Evolutionary conservation across 2,797 vertebrate genomes (phyloP).

Genomic region (Parauchenoglanis punctatus): DNA sequence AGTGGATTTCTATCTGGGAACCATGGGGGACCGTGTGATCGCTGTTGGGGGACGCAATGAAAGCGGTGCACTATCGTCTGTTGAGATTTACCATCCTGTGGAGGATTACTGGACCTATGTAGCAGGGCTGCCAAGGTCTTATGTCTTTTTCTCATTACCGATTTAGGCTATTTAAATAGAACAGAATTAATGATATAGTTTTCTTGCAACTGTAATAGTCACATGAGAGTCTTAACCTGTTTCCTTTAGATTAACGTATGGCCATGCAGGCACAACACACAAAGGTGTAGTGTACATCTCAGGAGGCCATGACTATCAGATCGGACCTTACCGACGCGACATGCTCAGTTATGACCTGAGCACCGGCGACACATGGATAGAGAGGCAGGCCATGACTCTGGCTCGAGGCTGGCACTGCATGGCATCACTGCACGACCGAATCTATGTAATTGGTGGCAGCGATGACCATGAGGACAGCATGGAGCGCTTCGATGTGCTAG

Average conservation of each 20-base stretch:
- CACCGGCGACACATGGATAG: constrained; percentile 78
- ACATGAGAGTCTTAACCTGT: neutral
- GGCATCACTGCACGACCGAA: constrained; percentile 85
- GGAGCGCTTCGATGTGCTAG: constrained; percentile 90
- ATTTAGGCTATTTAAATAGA: neutral
- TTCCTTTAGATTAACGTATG: constrained; percentile 84
- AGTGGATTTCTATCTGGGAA: constrained; percentile 91
- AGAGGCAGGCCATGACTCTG: constrained; percentile 84
- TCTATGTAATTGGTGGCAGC: constrained; percentile 91
- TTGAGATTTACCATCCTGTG: constrained; percentile 87
- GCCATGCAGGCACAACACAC: constrained; percentile 89
- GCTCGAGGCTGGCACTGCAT: constrained; percentile 96
- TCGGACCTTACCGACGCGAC: constrained; percentile 89
- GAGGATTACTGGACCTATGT: constrained; percentile 90
- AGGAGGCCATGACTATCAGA: constrained; percentile 92
- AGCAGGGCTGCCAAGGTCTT: constrained; percentile 86
- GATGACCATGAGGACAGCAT: constrained; percentile 88
- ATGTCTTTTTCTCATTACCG: neutral
- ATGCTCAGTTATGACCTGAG: constrained; percentile 87
- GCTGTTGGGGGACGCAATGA: constrained; percentile 94
- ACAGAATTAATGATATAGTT: neutral
- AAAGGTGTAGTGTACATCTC: constrained; percentile 90
- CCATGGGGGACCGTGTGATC: constrained; percentile 83
- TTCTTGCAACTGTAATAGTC: neutral
- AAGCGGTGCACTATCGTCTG: constrained; percentile 85